Base-by-base conservation (phyloP, 2,113 vertebrate species). In the Polyodon spathula region DNA sequence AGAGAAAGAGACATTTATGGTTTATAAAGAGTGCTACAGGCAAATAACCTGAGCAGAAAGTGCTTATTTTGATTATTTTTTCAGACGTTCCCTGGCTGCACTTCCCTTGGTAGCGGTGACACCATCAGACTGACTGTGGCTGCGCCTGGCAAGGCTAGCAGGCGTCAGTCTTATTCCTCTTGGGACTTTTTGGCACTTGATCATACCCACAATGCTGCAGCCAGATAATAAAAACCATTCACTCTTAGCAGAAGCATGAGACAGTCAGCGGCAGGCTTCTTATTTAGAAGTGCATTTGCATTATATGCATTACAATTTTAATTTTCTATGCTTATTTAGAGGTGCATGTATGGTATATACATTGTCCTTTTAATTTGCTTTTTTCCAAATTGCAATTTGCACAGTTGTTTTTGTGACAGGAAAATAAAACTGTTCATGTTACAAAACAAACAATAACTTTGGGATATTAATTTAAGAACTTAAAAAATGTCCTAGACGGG, bases 121-220 rank as follows among this genome's bases (percentile, higher is more conserved):
- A 79, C 78, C 76, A 46, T 76, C 38, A 74, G 79, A 82, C 71
- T 71, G 74, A 76, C 73, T 73, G 85, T 2, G 79, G 82, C 80
- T 53, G 48, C 1, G 46, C 77, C 79, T 82, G 85, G 71, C 79
- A 58, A 76, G 82, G 80, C 81, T 83, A 69, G 0, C 27, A 85
- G 87, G 88, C 83, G 84, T 87, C 86, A 86, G 85, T 12, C 42
- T 74, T 62, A 74, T 76, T 81, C 74, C 85, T 79, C 72, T 8
- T 0, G 85, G 82, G 83, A 81, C 80, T 27, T 73, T 65, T 83
- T 84, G 85, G 80, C 82, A 84, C 52, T 39, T 4, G 37, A 56
- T 77, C 81, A 58, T 76, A 70, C 73, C 83, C 77, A 76, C 82
- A 81, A 67, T 50, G 65, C 76, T 78, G 81, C 79, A 74, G 81